phyloP scores from a whole-genome alignment of 2,113 vertebrate genomes.

The Emydocephalus ijimae region DNA sequence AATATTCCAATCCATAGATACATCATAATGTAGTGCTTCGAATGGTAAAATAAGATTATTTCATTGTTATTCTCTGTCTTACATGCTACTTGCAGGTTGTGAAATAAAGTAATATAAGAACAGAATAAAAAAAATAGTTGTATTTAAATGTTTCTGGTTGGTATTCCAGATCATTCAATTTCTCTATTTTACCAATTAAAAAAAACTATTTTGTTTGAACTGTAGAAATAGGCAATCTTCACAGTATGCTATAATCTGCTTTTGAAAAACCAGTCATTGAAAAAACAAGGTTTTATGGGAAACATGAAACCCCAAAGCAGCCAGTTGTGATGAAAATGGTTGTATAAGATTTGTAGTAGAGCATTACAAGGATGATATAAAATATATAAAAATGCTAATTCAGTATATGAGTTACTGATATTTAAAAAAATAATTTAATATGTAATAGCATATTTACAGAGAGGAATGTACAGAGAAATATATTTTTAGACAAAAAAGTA shows the following conservation, averaged over 20 bases:
- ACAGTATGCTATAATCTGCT: background rate
- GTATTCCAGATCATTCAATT: background rate
- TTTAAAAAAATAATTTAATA: background rate
- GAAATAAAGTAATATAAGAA: background rate
- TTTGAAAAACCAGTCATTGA: background rate
- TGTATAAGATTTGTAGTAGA: background rate
- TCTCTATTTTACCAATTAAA: background rate
- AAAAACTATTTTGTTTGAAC: background rate
- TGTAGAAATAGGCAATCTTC: background rate
- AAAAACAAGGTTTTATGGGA: background rate
- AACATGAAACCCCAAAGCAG: background rate
- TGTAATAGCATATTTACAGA: background rate
- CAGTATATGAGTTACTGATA: background rate
- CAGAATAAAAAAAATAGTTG: background rate
- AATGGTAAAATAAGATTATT: background rate
- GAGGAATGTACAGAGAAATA: too few species aligned
- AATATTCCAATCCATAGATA: background rate
- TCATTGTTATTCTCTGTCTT: background rate
- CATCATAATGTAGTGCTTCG: background rate
- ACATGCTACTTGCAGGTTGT: background rate
- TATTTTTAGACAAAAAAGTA: background rate
- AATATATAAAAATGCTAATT: background rate
- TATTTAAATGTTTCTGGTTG: background rate
- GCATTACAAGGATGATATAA: background rate
- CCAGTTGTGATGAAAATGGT: background rate